A percentile compares a stretch with the other conserved stretches of the same genome.
Conservation (phyloP, 2,888 invertebrate species). For the Sphaerophoria taeniata region DNA sequence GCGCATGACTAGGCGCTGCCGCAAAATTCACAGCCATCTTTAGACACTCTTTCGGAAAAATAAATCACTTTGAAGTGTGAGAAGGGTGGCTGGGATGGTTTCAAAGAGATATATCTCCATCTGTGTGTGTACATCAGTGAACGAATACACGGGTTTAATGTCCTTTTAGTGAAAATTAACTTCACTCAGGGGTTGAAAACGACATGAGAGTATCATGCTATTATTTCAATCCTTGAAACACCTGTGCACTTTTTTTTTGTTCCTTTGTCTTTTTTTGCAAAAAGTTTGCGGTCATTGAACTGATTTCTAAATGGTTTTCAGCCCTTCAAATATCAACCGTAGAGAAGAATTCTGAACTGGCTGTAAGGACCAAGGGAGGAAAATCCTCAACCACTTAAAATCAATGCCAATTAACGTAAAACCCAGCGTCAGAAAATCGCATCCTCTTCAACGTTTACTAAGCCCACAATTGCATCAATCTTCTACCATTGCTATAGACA, state of each 20-base stretch:
- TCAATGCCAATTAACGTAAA: background rate
- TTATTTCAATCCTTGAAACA: slow-evolving; percentile 60
- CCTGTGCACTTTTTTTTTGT: slow-evolving; percentile 52
- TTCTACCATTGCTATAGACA: slow-evolving; percentile 1
- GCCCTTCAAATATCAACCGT: background rate
- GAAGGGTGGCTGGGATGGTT: background rate
- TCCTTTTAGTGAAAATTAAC: slow-evolving; percentile 61
- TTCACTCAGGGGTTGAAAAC: slow-evolving; percentile 49
- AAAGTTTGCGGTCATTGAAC: slow-evolving; percentile 59
- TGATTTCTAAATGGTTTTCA: background rate
- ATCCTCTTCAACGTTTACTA: slow-evolving; percentile 13
- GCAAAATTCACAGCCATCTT: no score
- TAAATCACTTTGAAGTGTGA: slow-evolving; percentile 9
- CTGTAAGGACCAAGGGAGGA: background rate
- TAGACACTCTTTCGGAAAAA: slow-evolving; percentile 21
- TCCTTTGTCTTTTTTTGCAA: slow-evolving; percentile 51
- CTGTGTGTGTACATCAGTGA: background rate
- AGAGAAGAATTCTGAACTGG: background rate
- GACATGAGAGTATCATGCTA: slow-evolving; percentile 55
- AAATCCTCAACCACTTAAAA: background rate
- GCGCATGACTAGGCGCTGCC: slow-evolving; percentile 53
- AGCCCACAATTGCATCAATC: slow-evolving; percentile 17
- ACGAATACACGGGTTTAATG: slow-evolving; percentile 42
- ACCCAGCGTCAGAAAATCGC: background rate
- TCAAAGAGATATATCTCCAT: background rate